Evolutionary conservation across 2,797 vertebrate genomes (phyloP).

Genomic region (Typhlichthys subterraneus): DNA sequence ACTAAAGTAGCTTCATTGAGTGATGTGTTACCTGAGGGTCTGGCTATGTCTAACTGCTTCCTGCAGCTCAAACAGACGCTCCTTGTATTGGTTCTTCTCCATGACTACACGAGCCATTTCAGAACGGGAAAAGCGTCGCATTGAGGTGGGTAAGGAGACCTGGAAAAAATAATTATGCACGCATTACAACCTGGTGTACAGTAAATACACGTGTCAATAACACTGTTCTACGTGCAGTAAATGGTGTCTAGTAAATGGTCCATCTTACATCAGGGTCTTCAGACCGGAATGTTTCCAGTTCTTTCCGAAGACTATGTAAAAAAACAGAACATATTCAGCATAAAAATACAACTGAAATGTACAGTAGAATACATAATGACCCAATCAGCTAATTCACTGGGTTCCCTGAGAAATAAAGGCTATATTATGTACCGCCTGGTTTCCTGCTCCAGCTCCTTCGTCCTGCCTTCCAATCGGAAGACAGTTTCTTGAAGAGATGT

Average conservation of each 20-base stretch:
- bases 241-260: neutral
- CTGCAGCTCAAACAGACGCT: slow-evolving; percentile 85
- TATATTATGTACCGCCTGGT: slow-evolving; percentile 66
- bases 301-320: slow-evolving; percentile 68
- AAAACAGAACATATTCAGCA: slow-evolving; percentile 2
- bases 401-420: neutral
- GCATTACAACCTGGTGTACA: neutral
- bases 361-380: neutral
- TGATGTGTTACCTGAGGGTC: slow-evolving; percentile 59
- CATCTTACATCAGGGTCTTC: slow-evolving; percentile 75
- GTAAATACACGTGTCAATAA: neutral
- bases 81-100: slow-evolving; percentile 90
- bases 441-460: slow-evolving; percentile 81
- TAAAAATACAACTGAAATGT: neutral
- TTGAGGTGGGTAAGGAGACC: slow-evolving; percentile 64
- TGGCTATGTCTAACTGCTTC: slow-evolving; percentile 77
- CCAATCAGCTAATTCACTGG: neutral
- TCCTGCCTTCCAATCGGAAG: slow-evolving; percentile 66
- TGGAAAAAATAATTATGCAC: slow-evolving; percentile 30
- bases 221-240: neutral
- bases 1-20: neutral
- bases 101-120: slow-evolving; percentile 88
- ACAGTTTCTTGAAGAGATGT: slow-evolving; percentile 69
- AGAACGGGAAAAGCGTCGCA: slow-evolving; percentile 82
- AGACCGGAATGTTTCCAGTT: slow-evolving; percentile 68